phyloP scores from a whole-genome alignment of 1,140 invertebrate genomes.

The Mesaphorura yosii region DNA sequence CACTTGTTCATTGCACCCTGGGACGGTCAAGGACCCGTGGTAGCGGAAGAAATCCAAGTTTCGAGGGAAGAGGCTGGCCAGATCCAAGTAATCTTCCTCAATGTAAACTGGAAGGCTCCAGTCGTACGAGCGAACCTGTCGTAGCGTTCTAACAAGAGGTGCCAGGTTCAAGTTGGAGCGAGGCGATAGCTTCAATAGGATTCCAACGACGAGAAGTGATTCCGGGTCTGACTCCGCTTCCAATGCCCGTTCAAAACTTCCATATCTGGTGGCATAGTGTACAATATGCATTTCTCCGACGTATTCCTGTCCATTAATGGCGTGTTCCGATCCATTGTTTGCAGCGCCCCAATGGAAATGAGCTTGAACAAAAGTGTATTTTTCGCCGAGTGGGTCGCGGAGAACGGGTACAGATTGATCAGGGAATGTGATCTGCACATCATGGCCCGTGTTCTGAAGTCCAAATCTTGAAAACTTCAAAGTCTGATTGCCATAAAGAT shows the following conservation, averaged over 20 bases:
- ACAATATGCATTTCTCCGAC: neutral
- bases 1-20: neutral
- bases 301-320: neutral
- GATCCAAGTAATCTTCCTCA: too few relatives aligned
- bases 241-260: neutral
- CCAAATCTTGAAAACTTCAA: neutral
- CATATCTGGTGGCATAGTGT: neutral
- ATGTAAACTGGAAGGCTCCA: neutral
- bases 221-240: neutral
- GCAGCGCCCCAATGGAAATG: neutral
- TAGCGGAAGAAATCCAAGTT: neutral
- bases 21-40: neutral
- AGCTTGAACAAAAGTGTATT: neutral
- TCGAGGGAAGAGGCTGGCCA: too few relatives aligned
- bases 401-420: neutral
- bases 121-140: neutral
- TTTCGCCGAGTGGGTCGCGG: neutral
- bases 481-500: too few relatives aligned
- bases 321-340: neutral
- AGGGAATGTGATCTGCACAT: neutral
- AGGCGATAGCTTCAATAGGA: neutral
- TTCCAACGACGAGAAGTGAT: neutral
- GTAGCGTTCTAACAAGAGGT: neutral
- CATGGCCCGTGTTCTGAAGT: neutral
- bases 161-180: neutral